A percentile compares a stretch with the other conserved stretches of the same genome.
phyloP scores from a whole-genome alignment of 2,888 invertebrate genomes.

The Drosophila affinis region DNA sequence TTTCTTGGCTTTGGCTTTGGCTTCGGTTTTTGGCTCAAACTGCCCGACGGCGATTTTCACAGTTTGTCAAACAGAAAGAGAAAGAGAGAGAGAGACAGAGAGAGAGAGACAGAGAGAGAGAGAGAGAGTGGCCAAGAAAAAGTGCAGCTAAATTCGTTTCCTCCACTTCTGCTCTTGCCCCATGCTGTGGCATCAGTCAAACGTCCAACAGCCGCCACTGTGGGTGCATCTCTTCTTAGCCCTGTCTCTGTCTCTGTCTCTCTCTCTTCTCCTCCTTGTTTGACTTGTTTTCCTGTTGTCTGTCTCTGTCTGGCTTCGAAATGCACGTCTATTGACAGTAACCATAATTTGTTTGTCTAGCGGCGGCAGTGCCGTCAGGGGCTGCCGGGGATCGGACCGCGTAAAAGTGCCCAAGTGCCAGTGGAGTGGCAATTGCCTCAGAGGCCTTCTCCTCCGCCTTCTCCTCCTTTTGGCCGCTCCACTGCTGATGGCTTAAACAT shows the following conservation, averaged over 20 bases:
- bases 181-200: constrained; percentile 66
- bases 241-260: constrained; percentile 47
- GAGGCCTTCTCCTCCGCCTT: constrained; percentile 29
- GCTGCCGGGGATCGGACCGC: constrained; percentile 37
- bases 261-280: constrained; percentile 30
- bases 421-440: constrained; percentile 50
- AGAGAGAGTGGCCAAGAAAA: constrained; percentile 33
- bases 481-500: constrained; percentile 76
- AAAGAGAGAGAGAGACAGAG: not conserved
- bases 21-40: constrained; percentile 40
- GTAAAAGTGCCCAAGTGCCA: constrained; percentile 1
- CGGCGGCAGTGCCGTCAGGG: constrained; percentile 1
- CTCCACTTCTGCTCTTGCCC: constrained; percentile 40
- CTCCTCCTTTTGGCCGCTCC: constrained; percentile 22
- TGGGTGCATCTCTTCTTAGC: constrained; percentile 58
- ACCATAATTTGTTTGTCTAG: constrained; percentile 81
- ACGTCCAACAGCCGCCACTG: constrained; percentile 56
- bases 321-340: constrained; percentile 79
- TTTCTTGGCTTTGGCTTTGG: constrained; percentile 45
- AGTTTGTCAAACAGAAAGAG: constrained; percentile 54
- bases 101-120: constrained; percentile 8
- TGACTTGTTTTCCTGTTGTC: constrained; percentile 24
- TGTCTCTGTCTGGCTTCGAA: constrained; percentile 63
- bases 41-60: constrained; percentile 67
- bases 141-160: constrained; percentile 50